These are phyloP conservation scores for Ametastegia equiseti DNA, from an alignment of 2,888 invertebrate species.

Conservation along the genomic window DNA sequence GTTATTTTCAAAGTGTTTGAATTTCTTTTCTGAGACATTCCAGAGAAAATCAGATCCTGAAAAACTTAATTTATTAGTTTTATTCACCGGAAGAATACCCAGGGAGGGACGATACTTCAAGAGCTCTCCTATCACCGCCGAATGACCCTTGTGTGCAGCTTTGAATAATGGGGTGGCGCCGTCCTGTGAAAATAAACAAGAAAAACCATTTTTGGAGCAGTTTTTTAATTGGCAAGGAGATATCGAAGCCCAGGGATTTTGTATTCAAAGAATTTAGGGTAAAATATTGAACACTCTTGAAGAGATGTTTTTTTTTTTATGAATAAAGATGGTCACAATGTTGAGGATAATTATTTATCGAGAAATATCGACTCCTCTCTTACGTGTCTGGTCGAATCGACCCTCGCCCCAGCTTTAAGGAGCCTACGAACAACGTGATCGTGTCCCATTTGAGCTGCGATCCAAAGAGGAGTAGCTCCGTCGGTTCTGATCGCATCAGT, in stretches of 20 bases:
- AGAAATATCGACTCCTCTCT: slow-evolving; percentile 58
- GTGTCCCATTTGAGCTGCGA: slow-evolving; percentile 97
- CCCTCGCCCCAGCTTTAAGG: slow-evolving; percentile 86
- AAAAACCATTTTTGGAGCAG: slow-evolving; percentile 40
- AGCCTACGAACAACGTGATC: slow-evolving; percentile 87
- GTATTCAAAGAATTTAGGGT: neutral
- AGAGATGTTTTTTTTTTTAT: neutral
- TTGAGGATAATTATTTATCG: neutral
- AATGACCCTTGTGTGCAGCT: slow-evolving; percentile 96
- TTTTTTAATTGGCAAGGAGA: too few relatives aligned
- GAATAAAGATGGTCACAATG: neutral
- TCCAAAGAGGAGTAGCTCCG: slow-evolving; percentile 94
- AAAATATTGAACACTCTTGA: neutral
- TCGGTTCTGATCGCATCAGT: slow-evolving; percentile 88
- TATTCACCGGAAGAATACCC: slow-evolving; percentile 89
- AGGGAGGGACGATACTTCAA: slow-evolving; percentile 90
- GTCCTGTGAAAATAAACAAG: slow-evolving; percentile 80
- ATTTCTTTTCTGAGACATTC: neutral
- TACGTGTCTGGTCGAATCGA: slow-evolving; percentile 90
- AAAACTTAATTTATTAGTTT: too few relatives aligned
- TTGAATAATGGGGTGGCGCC: slow-evolving; percentile 97
- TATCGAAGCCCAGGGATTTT: too few relatives aligned
- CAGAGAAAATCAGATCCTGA: neutral
- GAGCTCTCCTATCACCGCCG: slow-evolving; percentile 90
- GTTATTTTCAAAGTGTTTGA: neutral